phyloP scores from a whole-genome alignment of 2,888 invertebrate genomes.

The Patella depressa region DNA sequence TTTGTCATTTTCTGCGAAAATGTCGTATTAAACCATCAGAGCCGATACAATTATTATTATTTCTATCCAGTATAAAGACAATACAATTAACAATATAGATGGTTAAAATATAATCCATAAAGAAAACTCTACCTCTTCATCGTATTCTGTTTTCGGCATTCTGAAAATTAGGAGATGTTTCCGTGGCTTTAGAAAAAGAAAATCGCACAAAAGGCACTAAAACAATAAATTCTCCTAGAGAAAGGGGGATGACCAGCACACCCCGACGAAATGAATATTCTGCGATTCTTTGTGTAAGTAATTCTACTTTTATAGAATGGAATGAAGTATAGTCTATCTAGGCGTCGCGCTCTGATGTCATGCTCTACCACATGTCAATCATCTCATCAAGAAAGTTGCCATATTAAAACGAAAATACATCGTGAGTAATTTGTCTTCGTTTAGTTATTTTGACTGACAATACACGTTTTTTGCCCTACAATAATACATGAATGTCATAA shows the following conservation, averaged over 20 bases:
- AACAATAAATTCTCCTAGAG: neutral
- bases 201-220: neutral
- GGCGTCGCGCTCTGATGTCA: neutral
- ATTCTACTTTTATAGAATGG: too few relatives aligned
- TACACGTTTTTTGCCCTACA: neutral
- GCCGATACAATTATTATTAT: too few relatives aligned
- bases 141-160: neutral
- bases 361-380: neutral
- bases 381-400: neutral
- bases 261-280: neutral
- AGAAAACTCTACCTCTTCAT: conserved; percentile 4
- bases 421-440: conserved; percentile 10
- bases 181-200: neutral
- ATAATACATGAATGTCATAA: too few relatives aligned
- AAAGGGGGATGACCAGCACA: conserved; percentile 9
- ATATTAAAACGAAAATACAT: neutral
- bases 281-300: too few relatives aligned
- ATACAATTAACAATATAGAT: neutral
- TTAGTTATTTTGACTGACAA: neutral
- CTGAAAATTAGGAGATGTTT: too few relatives aligned
- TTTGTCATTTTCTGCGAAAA: too few relatives aligned
- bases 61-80: neutral
- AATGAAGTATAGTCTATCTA: too few relatives aligned
- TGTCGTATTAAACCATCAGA: too few relatives aligned
- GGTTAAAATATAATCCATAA: neutral